Evolutionary conservation across 1,140 invertebrate species (phyloP).

Genomic region (Ceratitis capitata): DNA sequence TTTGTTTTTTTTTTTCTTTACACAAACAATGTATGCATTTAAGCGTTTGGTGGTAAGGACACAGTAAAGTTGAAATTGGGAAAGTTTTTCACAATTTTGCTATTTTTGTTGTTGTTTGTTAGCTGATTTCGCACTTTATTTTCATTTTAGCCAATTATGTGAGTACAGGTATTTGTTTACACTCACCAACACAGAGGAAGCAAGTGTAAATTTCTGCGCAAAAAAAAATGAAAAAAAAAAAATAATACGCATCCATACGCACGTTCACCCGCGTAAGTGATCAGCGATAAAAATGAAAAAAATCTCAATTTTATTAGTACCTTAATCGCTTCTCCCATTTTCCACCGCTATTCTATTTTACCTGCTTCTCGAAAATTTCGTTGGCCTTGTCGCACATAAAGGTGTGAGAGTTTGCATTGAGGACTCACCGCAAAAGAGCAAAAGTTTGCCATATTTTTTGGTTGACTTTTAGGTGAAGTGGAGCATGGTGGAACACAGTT

Average conservation of each 20-base stretch:
- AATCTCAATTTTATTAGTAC: neutral
- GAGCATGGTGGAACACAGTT: neutral
- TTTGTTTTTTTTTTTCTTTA: neutral
- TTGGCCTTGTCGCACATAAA: neutral
- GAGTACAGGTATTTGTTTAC: neutral
- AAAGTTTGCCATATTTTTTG: neutral
- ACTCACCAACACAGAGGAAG: neutral
- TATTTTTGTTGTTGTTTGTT: neutral
- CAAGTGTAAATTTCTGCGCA: too few relatives aligned
- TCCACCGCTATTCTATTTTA: neutral
- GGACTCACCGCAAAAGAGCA: neutral
- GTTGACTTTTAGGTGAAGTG: neutral
- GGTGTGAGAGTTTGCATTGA: neutral
- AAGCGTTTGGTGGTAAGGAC: neutral
- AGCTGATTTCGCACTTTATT: neutral
- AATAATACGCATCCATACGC: too few relatives aligned
- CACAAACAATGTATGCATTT: neutral
- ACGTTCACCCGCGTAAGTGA: neutral
- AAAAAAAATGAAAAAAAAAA: too few relatives aligned
- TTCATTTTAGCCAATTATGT: constrained; percentile 15
- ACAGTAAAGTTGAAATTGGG: constrained; percentile 1
- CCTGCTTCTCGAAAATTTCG: neutral
- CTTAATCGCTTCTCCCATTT: neutral
- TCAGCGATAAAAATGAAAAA: neutral
- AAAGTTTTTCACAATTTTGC: neutral